These are phyloP conservation scores for Clarias magur DNA, from an alignment of 2,113 vertebrate species.

Conservation along the genomic window DNA sequence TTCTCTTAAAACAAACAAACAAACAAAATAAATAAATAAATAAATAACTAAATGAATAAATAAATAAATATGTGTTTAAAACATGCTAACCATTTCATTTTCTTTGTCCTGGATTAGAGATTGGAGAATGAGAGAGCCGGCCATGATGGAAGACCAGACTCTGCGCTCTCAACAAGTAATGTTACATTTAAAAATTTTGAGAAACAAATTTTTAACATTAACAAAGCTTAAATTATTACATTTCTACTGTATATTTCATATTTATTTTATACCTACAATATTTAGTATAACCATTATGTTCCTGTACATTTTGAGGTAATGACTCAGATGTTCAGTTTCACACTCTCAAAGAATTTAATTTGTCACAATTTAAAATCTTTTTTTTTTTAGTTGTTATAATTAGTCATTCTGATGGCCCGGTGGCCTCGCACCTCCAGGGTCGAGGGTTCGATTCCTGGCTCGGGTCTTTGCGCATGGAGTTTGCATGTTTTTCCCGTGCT, in stretches of 20 bases:
- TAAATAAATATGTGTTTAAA: background rate
- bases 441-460: too few relatives aligned
- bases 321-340: background rate
- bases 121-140: constrained; percentile 75
- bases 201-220: background rate
- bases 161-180: constrained; percentile 66
- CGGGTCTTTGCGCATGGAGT: too few relatives aligned
- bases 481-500: too few relatives aligned
- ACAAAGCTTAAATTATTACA: too few relatives aligned
- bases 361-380: background rate
- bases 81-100: background rate
- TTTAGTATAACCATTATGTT: background rate
- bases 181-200: background rate
- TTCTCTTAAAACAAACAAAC: background rate
- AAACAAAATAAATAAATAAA: too few relatives aligned
- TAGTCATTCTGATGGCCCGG: too few relatives aligned
- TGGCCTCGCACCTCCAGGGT: too few relatives aligned
- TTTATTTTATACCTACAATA: too few relatives aligned
- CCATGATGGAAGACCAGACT: constrained; percentile 61
- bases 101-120: constrained; percentile 66
- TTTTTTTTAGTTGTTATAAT: too few relatives aligned
- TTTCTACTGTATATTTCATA: too few relatives aligned
- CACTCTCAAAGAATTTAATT: background rate
- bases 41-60: background rate
- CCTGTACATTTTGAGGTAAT: background rate